A percentile compares a stretch with the other conserved stretches of the same genome.
Conservation (phyloP, 2,113 vertebrate genomes). For the Mellivora capensis region DNA sequence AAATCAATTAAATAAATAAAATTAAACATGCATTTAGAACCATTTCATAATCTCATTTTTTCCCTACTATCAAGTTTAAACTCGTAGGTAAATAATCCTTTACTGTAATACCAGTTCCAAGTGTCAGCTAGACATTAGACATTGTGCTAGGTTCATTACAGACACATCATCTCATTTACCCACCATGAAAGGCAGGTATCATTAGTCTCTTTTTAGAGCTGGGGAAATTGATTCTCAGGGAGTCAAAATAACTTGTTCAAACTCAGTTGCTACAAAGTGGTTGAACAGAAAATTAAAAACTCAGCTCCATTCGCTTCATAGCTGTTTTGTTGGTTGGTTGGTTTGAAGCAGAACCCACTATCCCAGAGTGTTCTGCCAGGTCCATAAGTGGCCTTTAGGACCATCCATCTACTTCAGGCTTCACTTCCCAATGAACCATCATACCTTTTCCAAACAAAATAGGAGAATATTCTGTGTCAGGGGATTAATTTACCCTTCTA, state of each 20-base stretch:
- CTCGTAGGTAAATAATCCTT: neutral
- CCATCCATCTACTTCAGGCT: neutral
- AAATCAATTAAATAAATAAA: neutral
- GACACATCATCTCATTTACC: neutral
- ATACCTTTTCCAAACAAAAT: neutral
- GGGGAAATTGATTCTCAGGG: neutral
- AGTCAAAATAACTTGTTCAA: neutral
- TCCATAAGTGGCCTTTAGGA: neutral
- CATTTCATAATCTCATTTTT: neutral
- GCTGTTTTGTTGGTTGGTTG: neutral
- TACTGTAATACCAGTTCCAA: neutral
- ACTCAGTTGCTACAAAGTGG: neutral
- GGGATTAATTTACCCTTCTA: neutral
- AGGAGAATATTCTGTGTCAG: neutral
- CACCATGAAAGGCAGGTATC: neutral
- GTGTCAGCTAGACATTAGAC: neutral
- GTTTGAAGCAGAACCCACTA: neutral
- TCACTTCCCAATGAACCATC: neutral
- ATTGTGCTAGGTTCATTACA: neutral
- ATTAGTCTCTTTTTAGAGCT: neutral
- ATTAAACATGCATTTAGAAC: neutral
- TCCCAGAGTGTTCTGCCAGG: neutral
- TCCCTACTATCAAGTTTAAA: neutral
- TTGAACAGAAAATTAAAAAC: neutral
- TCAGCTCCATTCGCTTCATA: neutral